Evolutionary conservation across 2,113 vertebrate species (phyloP).

Genomic region (Hemibagrus wyckioides): DNA sequence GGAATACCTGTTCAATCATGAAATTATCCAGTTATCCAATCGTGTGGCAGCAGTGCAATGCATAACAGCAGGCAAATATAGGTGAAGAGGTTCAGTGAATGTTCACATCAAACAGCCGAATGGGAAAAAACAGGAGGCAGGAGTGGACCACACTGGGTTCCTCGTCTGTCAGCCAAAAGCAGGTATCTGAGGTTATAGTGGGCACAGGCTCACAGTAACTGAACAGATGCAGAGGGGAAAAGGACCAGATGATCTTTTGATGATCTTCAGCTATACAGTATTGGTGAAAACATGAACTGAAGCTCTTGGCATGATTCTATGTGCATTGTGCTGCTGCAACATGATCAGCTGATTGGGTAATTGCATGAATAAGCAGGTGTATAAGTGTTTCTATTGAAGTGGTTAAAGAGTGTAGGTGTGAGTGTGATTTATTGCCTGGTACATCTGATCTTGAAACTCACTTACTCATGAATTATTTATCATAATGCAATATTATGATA

Average conservation of each 20-base stretch:
- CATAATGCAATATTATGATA: background rate
- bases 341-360: background rate
- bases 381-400: background rate
- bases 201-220: background rate
- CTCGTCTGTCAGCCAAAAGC: background rate
- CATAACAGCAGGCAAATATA: background rate
- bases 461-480: background rate
- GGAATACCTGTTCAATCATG: background rate
- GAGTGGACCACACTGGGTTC: background rate
- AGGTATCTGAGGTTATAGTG: background rate
- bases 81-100: background rate
- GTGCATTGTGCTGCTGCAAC: background rate
- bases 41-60: background rate
- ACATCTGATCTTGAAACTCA: background rate
- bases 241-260: background rate
- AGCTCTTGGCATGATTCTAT: background rate
- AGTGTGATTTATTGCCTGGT: background rate
- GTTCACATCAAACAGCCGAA: background rate
- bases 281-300: background rate
- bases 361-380: background rate
- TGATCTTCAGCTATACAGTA: background rate
- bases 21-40: background rate
- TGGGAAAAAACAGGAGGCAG: background rate
- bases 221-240: background rate
- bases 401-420: background rate